Evolutionary conservation across 2,888 invertebrate genomes (phyloP).

Genomic region (Ophion costatus): DNA sequence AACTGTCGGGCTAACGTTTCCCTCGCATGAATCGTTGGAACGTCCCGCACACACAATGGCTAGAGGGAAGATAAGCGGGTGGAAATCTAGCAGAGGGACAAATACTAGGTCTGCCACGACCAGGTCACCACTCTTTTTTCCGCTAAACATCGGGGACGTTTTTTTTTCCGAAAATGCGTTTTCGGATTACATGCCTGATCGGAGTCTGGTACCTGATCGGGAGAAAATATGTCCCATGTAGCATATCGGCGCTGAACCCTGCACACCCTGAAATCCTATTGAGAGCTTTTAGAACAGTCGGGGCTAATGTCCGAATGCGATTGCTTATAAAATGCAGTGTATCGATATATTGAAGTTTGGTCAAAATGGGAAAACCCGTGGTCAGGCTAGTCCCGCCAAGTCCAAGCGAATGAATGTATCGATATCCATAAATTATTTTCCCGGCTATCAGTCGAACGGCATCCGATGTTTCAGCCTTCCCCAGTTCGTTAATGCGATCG

Average conservation of each 20-base stretch:
- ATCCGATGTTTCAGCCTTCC: too few relatives aligned
- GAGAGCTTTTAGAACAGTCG: too few relatives aligned
- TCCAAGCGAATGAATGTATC: too few relatives aligned
- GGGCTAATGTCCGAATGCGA: too few relatives aligned
- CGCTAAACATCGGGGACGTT: neutral
- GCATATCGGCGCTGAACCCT: neutral
- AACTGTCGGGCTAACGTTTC: conserved; percentile 43
- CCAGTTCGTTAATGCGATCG: too few relatives aligned
- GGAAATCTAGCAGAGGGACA: conserved; percentile 49
- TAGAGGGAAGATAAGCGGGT: conserved; percentile 46
- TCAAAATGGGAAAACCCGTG: too few relatives aligned
- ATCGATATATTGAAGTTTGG: too few relatives aligned
- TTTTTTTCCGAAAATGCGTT: conserved; percentile 8
- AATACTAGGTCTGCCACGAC: conserved; percentile 31
- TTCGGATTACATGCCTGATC: neutral
- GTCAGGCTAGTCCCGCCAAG: too few relatives aligned
- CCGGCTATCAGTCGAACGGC: too few relatives aligned
- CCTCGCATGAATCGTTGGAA: conserved; percentile 46
- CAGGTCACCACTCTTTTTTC: conserved; percentile 54
- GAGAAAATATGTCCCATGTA: neutral
- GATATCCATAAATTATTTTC: too few relatives aligned
- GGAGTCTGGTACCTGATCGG: neutral
- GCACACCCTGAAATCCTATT: neutral
- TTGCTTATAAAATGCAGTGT: too few relatives aligned
- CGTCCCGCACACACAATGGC: conserved; percentile 51